Evolutionary conservation across 2,888 invertebrate species (phyloP).

Genomic region (Phaedon cochleariae): DNA sequence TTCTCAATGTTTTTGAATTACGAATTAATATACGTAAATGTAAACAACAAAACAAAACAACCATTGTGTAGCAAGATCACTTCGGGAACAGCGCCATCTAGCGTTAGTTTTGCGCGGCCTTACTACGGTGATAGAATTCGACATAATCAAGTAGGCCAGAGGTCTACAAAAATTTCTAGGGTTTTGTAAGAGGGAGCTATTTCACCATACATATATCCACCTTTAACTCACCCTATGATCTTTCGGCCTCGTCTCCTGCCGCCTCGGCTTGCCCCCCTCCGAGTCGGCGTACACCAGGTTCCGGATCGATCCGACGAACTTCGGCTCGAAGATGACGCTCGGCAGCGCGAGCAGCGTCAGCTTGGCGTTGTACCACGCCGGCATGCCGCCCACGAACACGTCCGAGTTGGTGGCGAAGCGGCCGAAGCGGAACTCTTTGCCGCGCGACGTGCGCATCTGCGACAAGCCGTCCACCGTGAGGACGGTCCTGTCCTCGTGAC

Average conservation of each 20-base stretch:
- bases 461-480: constrained; percentile 85
- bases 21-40: no score
- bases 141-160: no score
- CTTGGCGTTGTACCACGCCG: constrained; percentile 89
- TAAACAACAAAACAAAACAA: no score
- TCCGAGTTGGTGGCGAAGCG: constrained; percentile 88
- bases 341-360: constrained; percentile 85
- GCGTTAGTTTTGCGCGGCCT: no score
- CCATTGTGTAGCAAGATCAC: no score
- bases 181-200: no score
- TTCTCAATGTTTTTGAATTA: no score
- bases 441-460: constrained; percentile 81
- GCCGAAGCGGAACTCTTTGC: constrained; percentile 90
- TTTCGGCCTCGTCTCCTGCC: constrained; percentile 86
- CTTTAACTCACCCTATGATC: constrained; percentile 76
- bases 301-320: constrained; percentile 88
- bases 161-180: no score
- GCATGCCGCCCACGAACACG: constrained; percentile 97
- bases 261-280: constrained; percentile 77
- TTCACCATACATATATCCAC: not conserved
- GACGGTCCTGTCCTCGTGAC: constrained; percentile 84
- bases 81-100: no score
- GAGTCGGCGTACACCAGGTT: constrained; percentile 91
- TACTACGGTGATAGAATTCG: no score
- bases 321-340: constrained; percentile 91